phyloP scores from a whole-genome alignment of 2,888 invertebrate species.

The Nebria brevicollis region DNA sequence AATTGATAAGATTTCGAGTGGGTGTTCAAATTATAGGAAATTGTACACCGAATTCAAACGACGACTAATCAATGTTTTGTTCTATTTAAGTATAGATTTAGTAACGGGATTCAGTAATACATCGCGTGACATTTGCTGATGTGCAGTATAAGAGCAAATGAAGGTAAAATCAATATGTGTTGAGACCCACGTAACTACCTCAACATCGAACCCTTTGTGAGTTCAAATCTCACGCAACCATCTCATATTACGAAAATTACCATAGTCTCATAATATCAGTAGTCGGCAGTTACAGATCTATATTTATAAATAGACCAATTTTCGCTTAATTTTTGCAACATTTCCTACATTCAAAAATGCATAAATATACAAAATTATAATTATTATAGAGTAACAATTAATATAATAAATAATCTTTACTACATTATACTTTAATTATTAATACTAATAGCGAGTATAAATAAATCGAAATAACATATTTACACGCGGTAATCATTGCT shows the following conservation, averaged over 20 bases:
- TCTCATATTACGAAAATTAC: neutral
- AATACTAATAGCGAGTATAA: too few species aligned
- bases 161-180: neutral
- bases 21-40: too few species aligned
- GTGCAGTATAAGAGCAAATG: neutral
- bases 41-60: too few species aligned
- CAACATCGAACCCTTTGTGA: neutral
- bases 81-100: neutral
- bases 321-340: neutral
- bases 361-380: too few species aligned
- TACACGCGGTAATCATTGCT: too few species aligned
- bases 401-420: too few species aligned
- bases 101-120: neutral
- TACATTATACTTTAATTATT: too few species aligned
- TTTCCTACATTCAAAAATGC: too few species aligned
- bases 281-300: neutral
- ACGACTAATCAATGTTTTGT: too few species aligned
- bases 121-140: neutral
- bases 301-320: neutral
- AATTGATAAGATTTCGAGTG: too few species aligned
- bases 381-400: too few species aligned
- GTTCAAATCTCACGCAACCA: neutral
- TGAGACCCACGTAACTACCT: neutral
- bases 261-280: neutral
- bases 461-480: too few species aligned